A percentile compares a stretch with the other conserved stretches of the same genome.
Conservation (phyloP, 2,888 invertebrate genomes). For the Tribolium freemani region DNA sequence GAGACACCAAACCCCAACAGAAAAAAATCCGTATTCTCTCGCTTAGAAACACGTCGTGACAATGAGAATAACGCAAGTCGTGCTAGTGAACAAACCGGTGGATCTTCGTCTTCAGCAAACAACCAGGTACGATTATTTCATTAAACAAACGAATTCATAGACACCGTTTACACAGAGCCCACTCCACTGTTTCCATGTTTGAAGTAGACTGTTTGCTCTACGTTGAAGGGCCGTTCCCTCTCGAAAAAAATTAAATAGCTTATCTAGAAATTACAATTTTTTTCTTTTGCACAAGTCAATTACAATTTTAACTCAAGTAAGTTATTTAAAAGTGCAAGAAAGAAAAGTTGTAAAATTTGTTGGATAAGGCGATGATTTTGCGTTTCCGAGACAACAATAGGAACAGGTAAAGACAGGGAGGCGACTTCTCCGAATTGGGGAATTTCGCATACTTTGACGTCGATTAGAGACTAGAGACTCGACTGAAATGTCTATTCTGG, state of each 20-base stretch:
- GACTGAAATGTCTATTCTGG: background rate
- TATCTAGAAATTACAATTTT: too few species aligned
- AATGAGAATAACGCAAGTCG: background rate
- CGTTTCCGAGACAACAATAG: background rate
- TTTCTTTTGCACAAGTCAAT: too few species aligned
- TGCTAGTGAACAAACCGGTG: background rate
- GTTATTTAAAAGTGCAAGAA: too few species aligned
- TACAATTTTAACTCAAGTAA: too few species aligned
- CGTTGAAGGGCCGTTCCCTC: background rate
- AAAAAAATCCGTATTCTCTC: background rate
- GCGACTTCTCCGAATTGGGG: background rate
- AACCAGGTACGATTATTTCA: slow-evolving; percentile 34
- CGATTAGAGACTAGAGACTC: background rate
- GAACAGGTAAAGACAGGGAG: background rate
- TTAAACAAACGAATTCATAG: slow-evolving; percentile 33
- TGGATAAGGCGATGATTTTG: background rate
- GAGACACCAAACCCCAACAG: background rate
- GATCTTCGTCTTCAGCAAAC: slow-evolving; percentile 12
- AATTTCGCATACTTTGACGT: background rate
- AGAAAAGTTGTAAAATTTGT: too few species aligned
- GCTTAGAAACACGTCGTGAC: slow-evolving; percentile 1
- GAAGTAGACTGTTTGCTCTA: slow-evolving; percentile 5
- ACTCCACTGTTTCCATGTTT: slow-evolving; percentile 19
- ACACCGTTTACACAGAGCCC: slow-evolving; percentile 17
- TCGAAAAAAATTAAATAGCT: too few species aligned